These are phyloP conservation scores for Neodiprion fabricii DNA, from an alignment of 1,140 invertebrate genomes.

Conservation along the genomic window DNA sequence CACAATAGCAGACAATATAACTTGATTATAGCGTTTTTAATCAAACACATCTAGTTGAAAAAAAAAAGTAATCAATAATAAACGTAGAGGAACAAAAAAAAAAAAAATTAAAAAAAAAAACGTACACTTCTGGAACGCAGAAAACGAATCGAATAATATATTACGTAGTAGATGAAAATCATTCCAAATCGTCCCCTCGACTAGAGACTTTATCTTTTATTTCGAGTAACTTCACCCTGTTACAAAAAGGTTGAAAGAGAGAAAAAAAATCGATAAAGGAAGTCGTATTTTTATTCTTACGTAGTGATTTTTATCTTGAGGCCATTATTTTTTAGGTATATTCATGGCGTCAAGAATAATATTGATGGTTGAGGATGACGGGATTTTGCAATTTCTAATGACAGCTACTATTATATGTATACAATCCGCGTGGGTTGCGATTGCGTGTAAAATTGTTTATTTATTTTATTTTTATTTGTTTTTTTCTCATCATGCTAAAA, in stretches of 20 bases:
- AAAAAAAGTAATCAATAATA: background rate
- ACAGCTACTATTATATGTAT: conserved; percentile 1
- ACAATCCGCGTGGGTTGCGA: background rate
- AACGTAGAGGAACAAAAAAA: background rate
- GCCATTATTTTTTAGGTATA: background rate
- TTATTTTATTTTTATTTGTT: too few species aligned
- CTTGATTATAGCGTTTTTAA: conserved; percentile 40
- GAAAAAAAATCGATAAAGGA: background rate
- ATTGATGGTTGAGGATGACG: background rate
- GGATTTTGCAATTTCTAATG: conserved; percentile 13
- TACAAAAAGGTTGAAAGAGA: background rate
- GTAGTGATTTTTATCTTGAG: background rate
- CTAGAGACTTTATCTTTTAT: background rate
- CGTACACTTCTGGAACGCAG: too few species aligned
- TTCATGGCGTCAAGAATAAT: background rate
- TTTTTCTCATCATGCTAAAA: background rate
- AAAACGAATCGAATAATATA: too few species aligned
- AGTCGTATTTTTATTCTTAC: background rate
- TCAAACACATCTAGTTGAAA: conserved; percentile 36
- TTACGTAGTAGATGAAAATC: background rate
- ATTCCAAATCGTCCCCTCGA: conserved; percentile 6
- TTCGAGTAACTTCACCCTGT: background rate
- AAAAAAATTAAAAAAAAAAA: background rate
- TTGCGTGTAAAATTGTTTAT: background rate
- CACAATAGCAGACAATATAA: conserved; percentile 2